A percentile compares a stretch with the other conserved stretches of the same genome.
Evolutionary conservation across 2,797 vertebrate genomes (phyloP).

Genomic region (Knipowitschia caucasica): DNA sequence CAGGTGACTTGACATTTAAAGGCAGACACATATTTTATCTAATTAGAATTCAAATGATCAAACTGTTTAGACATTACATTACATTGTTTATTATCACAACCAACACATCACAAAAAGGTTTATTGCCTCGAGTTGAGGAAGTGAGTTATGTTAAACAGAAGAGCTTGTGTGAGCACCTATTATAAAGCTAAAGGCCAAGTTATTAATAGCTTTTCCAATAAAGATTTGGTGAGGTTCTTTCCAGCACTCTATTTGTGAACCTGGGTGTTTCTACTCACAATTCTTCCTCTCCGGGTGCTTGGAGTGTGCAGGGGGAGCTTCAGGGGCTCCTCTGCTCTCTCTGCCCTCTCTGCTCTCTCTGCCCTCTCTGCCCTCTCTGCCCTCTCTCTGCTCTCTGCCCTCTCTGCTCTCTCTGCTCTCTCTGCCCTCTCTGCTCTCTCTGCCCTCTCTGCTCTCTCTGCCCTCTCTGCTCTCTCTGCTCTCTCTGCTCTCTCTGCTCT

Average conservation of each 20-base stretch:
- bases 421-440: too few relatives aligned
- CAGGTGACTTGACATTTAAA: too few relatives aligned
- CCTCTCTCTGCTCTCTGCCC: too few relatives aligned
- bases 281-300: slow-evolving; percentile 77
- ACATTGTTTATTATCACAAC: neutral
- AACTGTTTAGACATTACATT: neutral
- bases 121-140: neutral
- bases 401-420: too few relatives aligned
- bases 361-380: too few relatives aligned
- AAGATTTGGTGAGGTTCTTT: neutral
- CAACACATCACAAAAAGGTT: neutral
- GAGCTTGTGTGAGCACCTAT: neutral
- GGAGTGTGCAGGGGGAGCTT: slow-evolving; percentile 59
- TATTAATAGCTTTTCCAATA: slow-evolving; percentile 8
- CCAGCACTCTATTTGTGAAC: neutral
- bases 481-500: too few relatives aligned
- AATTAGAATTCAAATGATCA: too few relatives aligned
- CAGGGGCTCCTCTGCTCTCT: slow-evolving; percentile 47
- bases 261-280: slow-evolving; percentile 43
- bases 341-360: too few relatives aligned
- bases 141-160: neutral
- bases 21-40: too few relatives aligned
- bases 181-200: slow-evolving; percentile 2
- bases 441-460: too few relatives aligned
- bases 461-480: too few relatives aligned